Evolutionary conservation across 37 sponge, comb jelly and placozoan species (phyloP), one percentile per base, ranked within the genome.

Genomic region (Axinella damicornis): DNA sequence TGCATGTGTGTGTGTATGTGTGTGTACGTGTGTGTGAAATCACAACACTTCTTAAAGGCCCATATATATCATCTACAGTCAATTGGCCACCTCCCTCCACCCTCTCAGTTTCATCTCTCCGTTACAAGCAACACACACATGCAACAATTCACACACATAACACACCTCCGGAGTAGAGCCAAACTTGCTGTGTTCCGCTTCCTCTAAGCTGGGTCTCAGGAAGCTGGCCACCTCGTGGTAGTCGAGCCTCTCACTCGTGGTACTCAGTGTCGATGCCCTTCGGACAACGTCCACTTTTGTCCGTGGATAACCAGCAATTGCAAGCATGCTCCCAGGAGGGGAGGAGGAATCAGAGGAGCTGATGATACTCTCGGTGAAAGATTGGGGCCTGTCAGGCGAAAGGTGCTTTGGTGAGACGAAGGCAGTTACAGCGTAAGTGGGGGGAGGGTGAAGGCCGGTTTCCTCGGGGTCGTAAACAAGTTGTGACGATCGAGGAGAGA

Each of bases 81-180:
- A n/a, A n/a, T n/a, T n/a, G n/a, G n/a, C n/a, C n/a, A n/a, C n/a
- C n/a, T n/a, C n/a, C n/a, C 54, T 20, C 53, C 33, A 30, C 40
- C 66, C 79, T 53, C 28, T 64, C 53, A n/a, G n/a, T n/a, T n/a
- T n/a, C n/a, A n/a, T n/a, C n/a, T n/a, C n/a, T n/a, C n/a, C n/a
- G n/a, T n/a, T n/a, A n/a, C n/a, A n/a, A n/a, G n/a, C n/a, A n/a
- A n/a, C n/a, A n/a, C n/a, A n/a, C n/a, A n/a, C n/a, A n/a, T n/a
- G n/a, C n/a, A n/a, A n/a, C n/a, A n/a, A n/a, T n/a, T n/a, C n/a
- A n/a, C n/a, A n/a, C n/a, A 61, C 64, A 32, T 40, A 5, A 60
- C 66, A 22, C 35, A 89, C 89, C 83, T 89, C 83, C 12, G 90
- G 84, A 17, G 90, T 89, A 0, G 85, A 89, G 14, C 38, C 71